Evolutionary conservation across 2,797 vertebrate genomes (phyloP).

Genomic region (Glossophaga mutica): DNA sequence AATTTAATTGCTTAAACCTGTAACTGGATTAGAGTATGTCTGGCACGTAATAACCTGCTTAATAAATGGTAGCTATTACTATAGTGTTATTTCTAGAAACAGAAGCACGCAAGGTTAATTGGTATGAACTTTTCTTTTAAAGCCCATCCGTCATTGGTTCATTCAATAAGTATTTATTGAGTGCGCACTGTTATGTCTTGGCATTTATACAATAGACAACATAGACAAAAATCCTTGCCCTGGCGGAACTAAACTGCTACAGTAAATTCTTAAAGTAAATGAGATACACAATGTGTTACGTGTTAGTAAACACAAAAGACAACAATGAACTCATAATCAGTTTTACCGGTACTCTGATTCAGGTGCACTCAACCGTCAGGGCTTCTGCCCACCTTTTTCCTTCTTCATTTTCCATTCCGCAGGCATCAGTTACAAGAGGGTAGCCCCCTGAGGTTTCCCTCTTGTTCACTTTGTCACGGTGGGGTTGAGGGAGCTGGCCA

Average conservation of each 20-base stretch:
- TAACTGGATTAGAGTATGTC: neutral
- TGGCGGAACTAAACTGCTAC: neutral
- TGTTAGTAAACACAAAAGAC: neutral
- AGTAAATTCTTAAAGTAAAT: neutral
- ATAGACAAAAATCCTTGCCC: neutral
- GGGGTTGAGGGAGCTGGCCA: neutral
- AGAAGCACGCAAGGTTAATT: neutral
- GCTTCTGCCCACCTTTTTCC: fast-evolving
- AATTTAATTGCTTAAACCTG: neutral
- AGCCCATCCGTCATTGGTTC: neutral
- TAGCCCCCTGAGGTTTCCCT: neutral
- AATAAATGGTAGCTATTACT: neutral
- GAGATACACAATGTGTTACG: fast-evolving
- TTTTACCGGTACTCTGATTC: neutral
- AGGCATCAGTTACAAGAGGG: too few relatives aligned
- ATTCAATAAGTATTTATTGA: neutral
- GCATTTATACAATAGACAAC: neutral
- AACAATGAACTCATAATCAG: fast-evolving
- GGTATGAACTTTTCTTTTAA: neutral
- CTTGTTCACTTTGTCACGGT: neutral
- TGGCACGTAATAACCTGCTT: neutral
- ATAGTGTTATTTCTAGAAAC: neutral
- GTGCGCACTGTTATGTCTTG: neutral
- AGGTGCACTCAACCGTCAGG: neutral
- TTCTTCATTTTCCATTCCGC: neutral